Evolutionary conservation across 2,113 vertebrate species (phyloP), one percentile per base, ranked within the genome.

Genomic region (Guaruba guarouba): DNA sequence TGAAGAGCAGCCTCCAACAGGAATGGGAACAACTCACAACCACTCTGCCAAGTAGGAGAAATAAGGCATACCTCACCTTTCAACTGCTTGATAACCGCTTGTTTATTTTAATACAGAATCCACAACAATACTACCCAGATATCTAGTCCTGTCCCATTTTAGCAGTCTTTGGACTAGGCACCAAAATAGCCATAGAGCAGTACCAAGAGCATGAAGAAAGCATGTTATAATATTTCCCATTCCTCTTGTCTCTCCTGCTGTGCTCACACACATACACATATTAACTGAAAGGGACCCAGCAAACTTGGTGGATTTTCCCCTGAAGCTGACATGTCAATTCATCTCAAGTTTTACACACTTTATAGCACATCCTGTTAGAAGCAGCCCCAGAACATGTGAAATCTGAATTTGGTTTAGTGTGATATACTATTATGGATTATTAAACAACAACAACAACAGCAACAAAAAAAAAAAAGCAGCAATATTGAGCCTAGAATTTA

Each of bases 31-130:
- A 35, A 37, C 17, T 70, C 31, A 16, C 48, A n/a, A 23, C 29
- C 17, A 9, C 20, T 62, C 48, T 69, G 20, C 8, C 39, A 61
- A 64, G 20, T 5, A 64, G 59, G 35, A 81, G 24, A 54, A 48
- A 55, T 20, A 59, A 52, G 41, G 44, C 49, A 82, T 25, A 35
- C 11, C 29, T 48, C 33, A 33, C 48, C 59, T 80, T 76, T 43
- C 33, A 62, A 4, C 16, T 4, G 3, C 33, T n/a, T 8, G 13
- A 57, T 12, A 44, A 75, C 13, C 0, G 0, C 10, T 1, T 0
- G 5, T 16, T 22, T 1, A 1, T 39, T 62, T 46, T 41, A 64
- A 75, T 24, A 13, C 31, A 43, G 27, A 73, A 61, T 17, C 66
- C 20, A 74, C 43, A 41, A 54, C 54, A 61, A 13, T 0, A 7